Base-by-base conservation (phyloP, 2,797 vertebrate species). In the Glyptemys insculpta region DNA sequence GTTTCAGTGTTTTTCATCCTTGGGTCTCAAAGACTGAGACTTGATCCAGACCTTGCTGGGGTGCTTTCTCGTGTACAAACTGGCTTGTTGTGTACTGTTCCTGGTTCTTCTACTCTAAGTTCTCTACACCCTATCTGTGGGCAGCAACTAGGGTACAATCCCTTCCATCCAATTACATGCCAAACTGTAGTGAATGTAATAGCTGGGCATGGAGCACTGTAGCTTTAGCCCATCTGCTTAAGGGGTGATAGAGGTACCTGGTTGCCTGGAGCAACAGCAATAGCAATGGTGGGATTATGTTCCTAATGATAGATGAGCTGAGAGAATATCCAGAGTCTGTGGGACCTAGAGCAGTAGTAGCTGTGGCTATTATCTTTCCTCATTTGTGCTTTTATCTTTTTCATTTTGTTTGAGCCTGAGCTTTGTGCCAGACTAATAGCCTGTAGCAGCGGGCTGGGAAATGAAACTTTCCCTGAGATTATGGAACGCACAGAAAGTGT, bases 371-470 rank as follows among this genome's bases (percentile, higher is more conserved):
- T 96, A 83, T 86, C 88, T 91, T 91, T 82, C 81, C 87, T 92
- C 81, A 16, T 52, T 47, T 90, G 62, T 44, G 44, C 62, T 18
- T 96, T 92, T 96, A 82, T 94, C 91, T 95, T 81, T 97, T 95
- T 96, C 90, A 96, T 93, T 94, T 94, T 44, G 50, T 72, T 74
- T 95, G 89, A 94, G 89, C 62, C 72, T 37, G 44, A 92, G 83
- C 83, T 95, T 96, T 88, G 52, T 96, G 94, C 95, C 95, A 97
- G 92, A 95, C 93, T 96, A 96, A 94, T 94, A 96, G 96, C 94
- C 37, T 0, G 31, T 96, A 91, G 94, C 96, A 96, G 81, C 91
- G 83, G 85, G 62, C 90, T 96, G 94, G 89, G 91, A 97, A 96
- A 92, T 93, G 92, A 90, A 97, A 96, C 92, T 96, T 95, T 91